A percentile compares a stretch with the other conserved stretches of the same genome.
phyloP scores from a whole-genome alignment of 2,888 invertebrate species.

The Seira musarum region DNA sequence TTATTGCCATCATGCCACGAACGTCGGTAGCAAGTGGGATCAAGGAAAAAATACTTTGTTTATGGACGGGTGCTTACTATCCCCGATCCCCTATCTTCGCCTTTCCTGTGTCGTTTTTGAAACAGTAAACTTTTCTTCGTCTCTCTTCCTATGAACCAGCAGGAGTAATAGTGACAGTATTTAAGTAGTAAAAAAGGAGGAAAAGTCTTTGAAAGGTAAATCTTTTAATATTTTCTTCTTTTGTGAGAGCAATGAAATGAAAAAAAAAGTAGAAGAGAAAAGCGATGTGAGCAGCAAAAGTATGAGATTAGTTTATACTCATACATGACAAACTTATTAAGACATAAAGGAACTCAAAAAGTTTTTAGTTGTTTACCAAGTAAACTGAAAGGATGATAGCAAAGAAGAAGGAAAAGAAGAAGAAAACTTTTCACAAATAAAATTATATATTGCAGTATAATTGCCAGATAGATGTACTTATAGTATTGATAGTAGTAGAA shows the following conservation, averaged over 20 bases:
- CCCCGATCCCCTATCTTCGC: not conserved
- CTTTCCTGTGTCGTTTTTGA: not conserved
- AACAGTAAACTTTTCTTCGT: conserved; percentile 26
- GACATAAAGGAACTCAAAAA: not conserved
- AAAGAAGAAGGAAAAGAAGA: not conserved
- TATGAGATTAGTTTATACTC: conserved; percentile 7
- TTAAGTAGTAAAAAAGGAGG: conserved; percentile 18
- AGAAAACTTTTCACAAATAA: not conserved
- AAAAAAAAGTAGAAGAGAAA: not conserved
- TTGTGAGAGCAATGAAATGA: conserved; percentile 11
- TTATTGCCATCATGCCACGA: conserved; percentile 43
- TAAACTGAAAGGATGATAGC: not conserved
- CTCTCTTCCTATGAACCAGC: not conserved
- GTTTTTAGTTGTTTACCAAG: conserved; percentile 3
- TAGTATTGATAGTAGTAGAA: no score
- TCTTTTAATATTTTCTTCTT: conserved; percentile 38
- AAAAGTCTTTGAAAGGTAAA: conserved; percentile 42
- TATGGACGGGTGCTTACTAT: conserved; percentile 14
- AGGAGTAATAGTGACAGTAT: conserved; percentile 9
- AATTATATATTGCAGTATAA: not conserved
- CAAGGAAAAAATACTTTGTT: conserved; percentile 25
- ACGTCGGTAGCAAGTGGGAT: conserved; percentile 1
- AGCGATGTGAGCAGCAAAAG: conserved; percentile 3
- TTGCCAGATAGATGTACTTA: not conserved
- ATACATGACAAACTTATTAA: conserved; percentile 15